Base-by-base conservation (phyloP, 1,140 invertebrate genomes). In the Coboldia fuscipes region DNA sequence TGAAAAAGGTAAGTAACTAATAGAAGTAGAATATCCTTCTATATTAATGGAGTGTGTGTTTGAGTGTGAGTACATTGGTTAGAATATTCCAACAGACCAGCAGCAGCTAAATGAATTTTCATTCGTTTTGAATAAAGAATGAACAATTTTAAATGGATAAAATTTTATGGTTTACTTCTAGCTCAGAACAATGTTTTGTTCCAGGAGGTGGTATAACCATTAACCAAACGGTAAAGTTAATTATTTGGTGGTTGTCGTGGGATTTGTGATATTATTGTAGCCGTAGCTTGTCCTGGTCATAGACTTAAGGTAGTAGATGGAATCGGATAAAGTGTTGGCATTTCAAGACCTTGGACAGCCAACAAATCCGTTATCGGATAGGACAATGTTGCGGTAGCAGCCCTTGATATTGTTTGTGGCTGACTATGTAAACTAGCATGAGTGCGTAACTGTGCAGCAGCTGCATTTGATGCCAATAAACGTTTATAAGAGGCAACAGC, bases 361-460 rank as follows among this genome's bases (percentile, higher is more conserved):
- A 75, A 50, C 24, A 76, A 50, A 46, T 75, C 73, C 45, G 63
- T 72, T 60, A 75, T 70, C 22, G 66, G 70, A 50, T 75, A 76
- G 23, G 61, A 68, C 32, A 65, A 59, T 20, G 60, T 65, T 30
- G 36, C 50, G 39, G 34, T 49, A 39, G 20, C 45, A 41, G 16
- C 45, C 39, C 1, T 45, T 39, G 2, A 42, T 9, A 45, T 46
- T 26, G 46, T 37, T 22, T 50, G 34, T n/a, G 45, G 23, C 56
- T 39, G 47, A 36, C 23, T 19, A 34, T 23, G 37, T 18, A 10
- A n/a, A 20, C 30, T 8, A 5, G 30, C 18, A 18, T 18, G 16
- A n/a, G 24, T 14, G 12, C 12, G 12, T 4, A 12, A 10, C 24
- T 4, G 24, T n/a, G 24, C 24, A 23, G 22, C 22, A 7, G 22